phyloP scores from a whole-genome alignment of 1,140 invertebrate genomes.

The Papilio xuthus region DNA sequence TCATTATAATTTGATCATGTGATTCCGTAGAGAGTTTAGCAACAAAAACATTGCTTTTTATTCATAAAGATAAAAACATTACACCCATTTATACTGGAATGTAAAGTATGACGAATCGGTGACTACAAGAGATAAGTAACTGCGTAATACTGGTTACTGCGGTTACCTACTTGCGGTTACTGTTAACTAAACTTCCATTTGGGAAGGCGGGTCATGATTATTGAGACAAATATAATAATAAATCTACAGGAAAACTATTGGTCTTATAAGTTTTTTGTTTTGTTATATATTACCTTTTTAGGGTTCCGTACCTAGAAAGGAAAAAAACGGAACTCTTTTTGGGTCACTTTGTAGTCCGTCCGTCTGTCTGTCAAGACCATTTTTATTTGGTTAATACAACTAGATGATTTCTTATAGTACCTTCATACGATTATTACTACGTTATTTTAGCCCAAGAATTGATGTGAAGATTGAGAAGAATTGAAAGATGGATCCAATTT shows the following conservation, averaged over 20 bases:
- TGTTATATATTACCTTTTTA: too few relatives aligned
- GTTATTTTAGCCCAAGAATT: too few relatives aligned
- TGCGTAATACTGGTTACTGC: neutral
- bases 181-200: neutral
- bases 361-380: too few relatives aligned
- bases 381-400: too few relatives aligned
- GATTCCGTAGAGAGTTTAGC: neutral
- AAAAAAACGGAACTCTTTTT: too few relatives aligned
- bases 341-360: too few relatives aligned
- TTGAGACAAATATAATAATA: neutral
- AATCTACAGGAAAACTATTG: neutral
- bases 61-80: neutral
- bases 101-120: constrained; percentile 8
- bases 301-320: too few relatives aligned
- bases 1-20: too few relatives aligned
- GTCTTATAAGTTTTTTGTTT: neutral
- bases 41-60: neutral
- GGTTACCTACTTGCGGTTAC: neutral
- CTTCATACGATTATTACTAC: too few relatives aligned
- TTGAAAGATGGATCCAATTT: too few relatives aligned
- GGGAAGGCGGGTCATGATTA: neutral
- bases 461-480: too few relatives aligned
- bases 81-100: neutral
- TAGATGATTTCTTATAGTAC: too few relatives aligned
- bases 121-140: neutral